Percentiles rank a stretch among this genome's conserved stretches.
phyloP scores from a whole-genome alignment of 2,113 vertebrate species.

The Siphamia tubifer region DNA sequence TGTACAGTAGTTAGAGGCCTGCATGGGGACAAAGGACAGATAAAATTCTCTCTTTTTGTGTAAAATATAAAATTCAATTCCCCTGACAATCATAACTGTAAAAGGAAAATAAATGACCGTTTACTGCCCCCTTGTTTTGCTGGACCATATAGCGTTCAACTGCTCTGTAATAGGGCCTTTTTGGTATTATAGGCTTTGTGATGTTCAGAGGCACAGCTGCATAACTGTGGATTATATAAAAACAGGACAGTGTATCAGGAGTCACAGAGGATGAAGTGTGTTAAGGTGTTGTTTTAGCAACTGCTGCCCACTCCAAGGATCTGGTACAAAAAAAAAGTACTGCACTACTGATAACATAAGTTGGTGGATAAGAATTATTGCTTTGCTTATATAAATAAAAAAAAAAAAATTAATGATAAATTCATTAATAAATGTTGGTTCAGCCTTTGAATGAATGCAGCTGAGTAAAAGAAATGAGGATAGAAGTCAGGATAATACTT shows the following conservation, averaged over 20 bases:
- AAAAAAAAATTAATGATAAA: neutral
- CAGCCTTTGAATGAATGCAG: neutral
- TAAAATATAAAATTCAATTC: neutral
- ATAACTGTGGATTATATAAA: constrained; percentile 38
- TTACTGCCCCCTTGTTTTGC: constrained; percentile 6
- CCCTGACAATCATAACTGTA: constrained; percentile 19
- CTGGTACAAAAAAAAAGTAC: constrained; percentile 2
- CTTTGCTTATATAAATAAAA: neutral
- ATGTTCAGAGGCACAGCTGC: constrained; percentile 9
- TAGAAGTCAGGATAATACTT: neutral
- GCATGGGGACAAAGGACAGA: neutral
- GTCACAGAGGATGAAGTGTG: neutral
- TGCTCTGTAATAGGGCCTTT: constrained; percentile 22
- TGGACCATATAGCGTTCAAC: constrained; percentile 4
- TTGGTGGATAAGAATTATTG: neutral
- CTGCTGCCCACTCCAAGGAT: constrained; percentile 17
- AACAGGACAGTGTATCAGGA: constrained; percentile 13
- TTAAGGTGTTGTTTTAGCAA: constrained; percentile 34
- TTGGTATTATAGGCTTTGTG: constrained; percentile 17
- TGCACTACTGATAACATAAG: neutral
- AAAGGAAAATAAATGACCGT: neutral
- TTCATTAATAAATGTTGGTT: neutral
- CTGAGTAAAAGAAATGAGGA: neutral
- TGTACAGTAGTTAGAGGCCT: neutral
- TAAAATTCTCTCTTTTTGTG: constrained; percentile 16